Conservation (phyloP, 2,888 invertebrate genomes). For the Cephus sareptanus region DNA sequence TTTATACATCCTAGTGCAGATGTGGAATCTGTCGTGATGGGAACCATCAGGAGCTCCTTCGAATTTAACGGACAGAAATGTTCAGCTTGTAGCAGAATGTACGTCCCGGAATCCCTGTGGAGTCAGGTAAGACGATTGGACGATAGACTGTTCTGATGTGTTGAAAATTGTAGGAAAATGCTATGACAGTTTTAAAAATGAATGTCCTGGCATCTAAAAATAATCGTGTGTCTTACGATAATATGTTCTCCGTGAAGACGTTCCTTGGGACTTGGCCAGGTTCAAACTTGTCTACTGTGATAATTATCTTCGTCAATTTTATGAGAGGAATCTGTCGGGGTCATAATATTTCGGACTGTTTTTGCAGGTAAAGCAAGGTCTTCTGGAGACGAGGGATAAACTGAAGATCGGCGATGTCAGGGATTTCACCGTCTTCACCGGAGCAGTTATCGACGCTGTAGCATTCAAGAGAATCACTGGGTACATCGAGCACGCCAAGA, state of each 20-base stretch:
- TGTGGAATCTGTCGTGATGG: constrained; percentile 80
- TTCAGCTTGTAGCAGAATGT: constrained; percentile 97
- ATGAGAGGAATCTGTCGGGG: not conserved
- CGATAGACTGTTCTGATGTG: not conserved
- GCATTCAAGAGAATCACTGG: constrained; percentile 90
- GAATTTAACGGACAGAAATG: constrained; percentile 99
- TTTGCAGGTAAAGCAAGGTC: constrained; percentile 74
- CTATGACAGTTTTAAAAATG: not conserved
- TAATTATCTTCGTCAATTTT: not conserved
- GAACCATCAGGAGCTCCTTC: constrained; percentile 91
- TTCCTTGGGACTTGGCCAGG: not conserved
- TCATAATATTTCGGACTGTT: not conserved
- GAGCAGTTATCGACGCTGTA: constrained; percentile 96
- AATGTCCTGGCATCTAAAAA: not conserved
- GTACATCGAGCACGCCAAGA: constrained; percentile 90
- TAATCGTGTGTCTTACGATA: not conserved
- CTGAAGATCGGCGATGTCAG: constrained; percentile 89
- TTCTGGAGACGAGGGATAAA: constrained; percentile 76
- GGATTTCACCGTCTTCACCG: constrained; percentile 84
- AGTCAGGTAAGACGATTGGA: constrained; percentile 66
- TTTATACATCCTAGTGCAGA: constrained; percentile 95
- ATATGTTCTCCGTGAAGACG: not conserved
- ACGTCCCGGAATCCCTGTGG: constrained; percentile 93
- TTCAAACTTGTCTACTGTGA: constrained; percentile 10
- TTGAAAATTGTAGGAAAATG: not conserved